Evolutionary conservation across 2,113 vertebrate genomes (phyloP).

Genomic region (Nycticorax nycticorax): DNA sequence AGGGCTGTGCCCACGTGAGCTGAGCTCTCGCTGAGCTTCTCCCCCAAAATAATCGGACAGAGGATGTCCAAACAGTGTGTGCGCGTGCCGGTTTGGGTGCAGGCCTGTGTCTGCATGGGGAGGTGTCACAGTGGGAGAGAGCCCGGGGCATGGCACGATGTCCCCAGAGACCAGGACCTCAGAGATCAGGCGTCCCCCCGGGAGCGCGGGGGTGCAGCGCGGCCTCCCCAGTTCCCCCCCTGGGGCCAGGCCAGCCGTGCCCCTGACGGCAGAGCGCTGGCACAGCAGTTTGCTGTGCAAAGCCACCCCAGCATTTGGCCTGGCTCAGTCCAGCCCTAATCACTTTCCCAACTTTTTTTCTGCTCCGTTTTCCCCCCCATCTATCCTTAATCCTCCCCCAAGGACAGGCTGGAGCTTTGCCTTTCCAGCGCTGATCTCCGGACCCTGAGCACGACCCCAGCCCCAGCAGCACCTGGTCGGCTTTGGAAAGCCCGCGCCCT

Average conservation of each 20-base stretch:
- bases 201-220: not conserved
- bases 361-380: not conserved
- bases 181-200: rapidly evolving
- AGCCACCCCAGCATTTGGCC: not conserved
- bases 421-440: not conserved
- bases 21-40: not conserved
- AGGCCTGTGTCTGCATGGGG: rapidly evolving
- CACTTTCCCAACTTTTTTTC: not conserved
- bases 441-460: not conserved
- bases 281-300: not conserved
- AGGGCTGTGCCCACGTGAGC: not conserved
- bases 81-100: not conserved
- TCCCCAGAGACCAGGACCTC: not conserved
- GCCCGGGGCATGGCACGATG: not conserved
- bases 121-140: not conserved
- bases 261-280: rapidly evolving
- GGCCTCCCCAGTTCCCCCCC: not conserved
- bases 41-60: rapidly evolving
- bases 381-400: not conserved
- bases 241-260: not conserved
- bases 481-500: not conserved
- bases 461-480: rapidly evolving
- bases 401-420: not conserved
- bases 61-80: not conserved
- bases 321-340: not conserved